A percentile compares a stretch with the other conserved stretches of the same genome.
These are phyloP conservation scores for Tragelaphus scriptus DNA, from an alignment of 2,113 vertebrate species.

Conservation along the genomic window DNA sequence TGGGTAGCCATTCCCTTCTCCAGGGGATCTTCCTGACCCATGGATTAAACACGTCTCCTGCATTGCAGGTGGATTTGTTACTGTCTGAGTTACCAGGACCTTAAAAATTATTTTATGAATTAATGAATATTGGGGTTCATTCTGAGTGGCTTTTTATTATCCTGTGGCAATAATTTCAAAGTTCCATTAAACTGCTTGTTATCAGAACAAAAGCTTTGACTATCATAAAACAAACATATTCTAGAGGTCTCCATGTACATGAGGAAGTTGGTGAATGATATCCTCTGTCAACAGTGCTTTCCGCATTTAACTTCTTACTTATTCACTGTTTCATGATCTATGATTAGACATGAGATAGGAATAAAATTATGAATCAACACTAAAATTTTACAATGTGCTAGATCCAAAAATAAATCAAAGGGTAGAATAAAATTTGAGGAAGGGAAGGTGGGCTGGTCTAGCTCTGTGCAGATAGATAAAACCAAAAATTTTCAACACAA, in stretches of 20 bases:
- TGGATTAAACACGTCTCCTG: background rate
- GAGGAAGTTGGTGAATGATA: background rate
- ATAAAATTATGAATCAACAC: background rate
- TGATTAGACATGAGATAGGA: background rate
- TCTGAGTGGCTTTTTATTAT: constrained; percentile 44
- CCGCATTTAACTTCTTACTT: background rate
- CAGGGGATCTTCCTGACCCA: background rate
- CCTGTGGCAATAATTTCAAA: background rate
- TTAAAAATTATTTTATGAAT: constrained; percentile 8
- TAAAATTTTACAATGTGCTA: background rate
- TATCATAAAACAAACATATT: constrained; percentile 31
- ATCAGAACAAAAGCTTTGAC: constrained; percentile 31
- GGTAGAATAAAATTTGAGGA: background rate
- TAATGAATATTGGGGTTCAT: background rate
- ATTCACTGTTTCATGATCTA: background rate
- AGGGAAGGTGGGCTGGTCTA: background rate
- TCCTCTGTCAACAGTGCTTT: background rate
- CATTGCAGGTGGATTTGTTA: background rate
- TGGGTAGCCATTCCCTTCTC: background rate
- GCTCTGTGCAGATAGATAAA: background rate
- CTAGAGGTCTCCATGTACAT: background rate
- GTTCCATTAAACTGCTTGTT: constrained; percentile 33
- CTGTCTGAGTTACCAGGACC: background rate
- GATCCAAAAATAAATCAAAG: constrained; percentile 2
- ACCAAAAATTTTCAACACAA: background rate